Base-by-base conservation (phyloP, 2,113 vertebrate species). In the Tauraco erythrolophus region DNA sequence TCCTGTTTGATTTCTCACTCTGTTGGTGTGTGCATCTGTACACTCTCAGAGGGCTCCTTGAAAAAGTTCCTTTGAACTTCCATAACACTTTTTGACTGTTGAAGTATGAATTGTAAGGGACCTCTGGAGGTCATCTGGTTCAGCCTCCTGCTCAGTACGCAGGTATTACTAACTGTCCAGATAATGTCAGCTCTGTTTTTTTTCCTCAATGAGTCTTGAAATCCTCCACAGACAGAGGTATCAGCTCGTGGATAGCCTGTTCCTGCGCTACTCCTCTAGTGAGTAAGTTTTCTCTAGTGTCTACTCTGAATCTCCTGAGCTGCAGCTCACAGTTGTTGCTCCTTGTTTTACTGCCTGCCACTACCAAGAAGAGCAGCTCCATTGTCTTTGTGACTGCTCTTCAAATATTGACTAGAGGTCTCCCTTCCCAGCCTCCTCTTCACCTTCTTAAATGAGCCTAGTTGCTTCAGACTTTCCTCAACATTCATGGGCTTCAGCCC, bases 1-100 rank as follows among this genome's bases (percentile, higher is more conserved):
- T 31, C 43, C 33, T 58, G 60, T 89, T 87, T 89, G 92, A 80
- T 89, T 96, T 96, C 66, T 94, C n/a, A 31, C 71, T 85, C 75
- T 83, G 33, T 85, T 56, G 61, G 19, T 70, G 58, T 77, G 23
- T 80, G 39, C 56, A 79, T 0, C 3, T 46, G 24, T 61, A 48
- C 14, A 5, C 0, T 81, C 39, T 84, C 61, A 35, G 45, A 94
- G 50, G 30, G 21, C 46, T 92, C 43, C 76, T 91, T 51, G 84
- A 65, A 71, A 89, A 89, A 81, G 56, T 56, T 91, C 51, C 51
- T 91, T 92, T 94, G 91, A 95, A 84, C 51, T 86, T 80, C 46
- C n/a, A 4, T 17, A 54, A 39, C 23, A 56, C 13, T 57, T 90
- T 92, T 84, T 77, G 72, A 58, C 84, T 58, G 43, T 0, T 51